These are phyloP conservation scores for Helogale parvula DNA, from an alignment of 2,113 vertebrate species.

Conservation along the genomic window DNA sequence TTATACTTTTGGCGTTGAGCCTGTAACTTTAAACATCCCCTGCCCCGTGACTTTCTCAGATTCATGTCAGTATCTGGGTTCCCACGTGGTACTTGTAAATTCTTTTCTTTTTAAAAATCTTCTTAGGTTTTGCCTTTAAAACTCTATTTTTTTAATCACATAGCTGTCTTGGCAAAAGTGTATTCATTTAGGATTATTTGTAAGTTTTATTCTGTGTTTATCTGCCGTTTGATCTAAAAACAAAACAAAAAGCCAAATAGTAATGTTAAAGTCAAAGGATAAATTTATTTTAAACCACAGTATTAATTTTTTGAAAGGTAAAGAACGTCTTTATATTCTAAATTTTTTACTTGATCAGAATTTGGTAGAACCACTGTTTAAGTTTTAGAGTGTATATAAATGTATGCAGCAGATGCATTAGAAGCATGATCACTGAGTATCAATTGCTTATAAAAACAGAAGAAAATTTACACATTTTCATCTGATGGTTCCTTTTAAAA, in stretches of 20 bases:
- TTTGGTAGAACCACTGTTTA: constrained; percentile 4
- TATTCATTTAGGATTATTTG: background rate
- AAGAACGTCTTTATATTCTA: background rate
- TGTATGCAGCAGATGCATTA: background rate
- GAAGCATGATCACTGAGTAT: background rate
- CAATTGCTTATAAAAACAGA: background rate
- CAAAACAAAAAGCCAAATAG: background rate
- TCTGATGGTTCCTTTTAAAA: constrained; percentile 22
- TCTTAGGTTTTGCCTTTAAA: background rate
- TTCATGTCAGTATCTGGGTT: constrained; percentile 16
- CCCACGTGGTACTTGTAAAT: background rate
- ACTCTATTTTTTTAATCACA: background rate
- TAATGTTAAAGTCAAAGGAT: background rate
- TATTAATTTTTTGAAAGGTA: constrained; percentile 26
- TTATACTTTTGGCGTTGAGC: background rate
- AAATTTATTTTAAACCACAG: background rate
- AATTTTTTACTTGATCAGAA: background rate
- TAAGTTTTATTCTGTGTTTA: background rate
- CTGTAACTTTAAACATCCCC: background rate
- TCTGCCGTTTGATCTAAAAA: constrained; percentile 3
- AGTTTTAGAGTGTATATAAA: constrained; percentile 36
- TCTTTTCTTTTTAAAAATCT: background rate
- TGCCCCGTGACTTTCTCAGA: background rate
- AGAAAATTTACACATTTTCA: constrained; percentile 27
- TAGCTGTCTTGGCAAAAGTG: background rate